Conservation (phyloP, 2,797 vertebrate species). For the Thripadectes ignobilis region DNA sequence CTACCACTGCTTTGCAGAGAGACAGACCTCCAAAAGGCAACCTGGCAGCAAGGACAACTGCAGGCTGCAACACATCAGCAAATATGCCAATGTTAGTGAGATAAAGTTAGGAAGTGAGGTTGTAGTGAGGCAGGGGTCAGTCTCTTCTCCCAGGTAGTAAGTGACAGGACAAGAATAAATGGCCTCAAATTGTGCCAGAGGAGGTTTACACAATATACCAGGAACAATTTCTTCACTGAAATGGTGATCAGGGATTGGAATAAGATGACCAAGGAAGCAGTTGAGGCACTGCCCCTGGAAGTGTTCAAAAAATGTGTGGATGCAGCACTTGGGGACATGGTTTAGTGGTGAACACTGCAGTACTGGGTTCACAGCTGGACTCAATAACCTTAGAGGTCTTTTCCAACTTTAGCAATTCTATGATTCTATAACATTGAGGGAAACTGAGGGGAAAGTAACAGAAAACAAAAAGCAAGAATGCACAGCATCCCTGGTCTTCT, state of each 20-base stretch:
- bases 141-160: neutral
- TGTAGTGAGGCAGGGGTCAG: fast-evolving
- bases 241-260: neutral
- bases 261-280: neutral
- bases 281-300: neutral
- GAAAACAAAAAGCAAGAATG: neutral
- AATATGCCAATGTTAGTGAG: neutral
- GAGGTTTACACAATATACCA: neutral
- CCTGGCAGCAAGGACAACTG: neutral
- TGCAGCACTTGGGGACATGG: neutral
- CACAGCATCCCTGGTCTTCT: neutral
- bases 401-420: neutral
- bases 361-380: neutral
- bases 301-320: neutral
- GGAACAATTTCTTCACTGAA: neutral
- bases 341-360: neutral
- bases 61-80: neutral
- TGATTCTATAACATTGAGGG: neutral
- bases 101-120: neutral
- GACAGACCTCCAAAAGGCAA: neutral
- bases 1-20: neutral
- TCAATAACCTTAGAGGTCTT: neutral
- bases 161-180: neutral
- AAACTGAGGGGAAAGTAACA: neutral
- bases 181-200: neutral